Conservation (phyloP, 2,888 invertebrate genomes). For the Hymenopus coronatus region DNA sequence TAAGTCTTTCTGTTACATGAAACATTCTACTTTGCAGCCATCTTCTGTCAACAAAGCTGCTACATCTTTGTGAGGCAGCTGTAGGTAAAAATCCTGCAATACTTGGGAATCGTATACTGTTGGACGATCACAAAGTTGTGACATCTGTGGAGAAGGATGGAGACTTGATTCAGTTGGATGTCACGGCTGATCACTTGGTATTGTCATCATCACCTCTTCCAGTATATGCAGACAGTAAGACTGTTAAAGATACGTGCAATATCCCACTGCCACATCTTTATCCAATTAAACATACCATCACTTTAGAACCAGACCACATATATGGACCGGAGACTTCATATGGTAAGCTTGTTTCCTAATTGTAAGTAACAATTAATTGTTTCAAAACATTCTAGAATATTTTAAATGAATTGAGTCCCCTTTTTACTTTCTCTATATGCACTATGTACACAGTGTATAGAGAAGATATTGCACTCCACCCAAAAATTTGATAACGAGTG, state of each 20-base stretch:
- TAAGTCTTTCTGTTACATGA: too few relatives aligned
- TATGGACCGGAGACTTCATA: constrained; percentile 46
- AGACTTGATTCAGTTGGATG: constrained; percentile 53
- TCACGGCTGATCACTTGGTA: constrained; percentile 64
- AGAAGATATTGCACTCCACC: too few relatives aligned
- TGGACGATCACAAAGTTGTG: constrained; percentile 22
- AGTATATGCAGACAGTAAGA: constrained; percentile 48
- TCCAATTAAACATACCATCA: constrained; percentile 72
- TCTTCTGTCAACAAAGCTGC: constrained; percentile 52
- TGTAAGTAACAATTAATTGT: too few relatives aligned
- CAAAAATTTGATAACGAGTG: too few relatives aligned
- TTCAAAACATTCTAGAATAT: too few relatives aligned
- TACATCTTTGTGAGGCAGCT: constrained; percentile 66
- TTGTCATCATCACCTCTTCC: constrained; percentile 61
- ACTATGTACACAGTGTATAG: too few relatives aligned
- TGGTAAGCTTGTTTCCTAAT: background rate
- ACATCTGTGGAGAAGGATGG: constrained; percentile 36
- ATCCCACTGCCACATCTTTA: constrained; percentile 66
- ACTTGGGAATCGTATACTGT: background rate
- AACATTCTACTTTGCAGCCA: background rate
- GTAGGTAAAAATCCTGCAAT: constrained; percentile 45
- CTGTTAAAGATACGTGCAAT: constrained; percentile 52
- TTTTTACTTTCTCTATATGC: too few relatives aligned
- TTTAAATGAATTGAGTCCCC: too few relatives aligned
- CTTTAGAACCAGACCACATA: constrained; percentile 61